Base-by-base conservation (phyloP, 2,888 invertebrate species). In the Drosophila cognata region DNA sequence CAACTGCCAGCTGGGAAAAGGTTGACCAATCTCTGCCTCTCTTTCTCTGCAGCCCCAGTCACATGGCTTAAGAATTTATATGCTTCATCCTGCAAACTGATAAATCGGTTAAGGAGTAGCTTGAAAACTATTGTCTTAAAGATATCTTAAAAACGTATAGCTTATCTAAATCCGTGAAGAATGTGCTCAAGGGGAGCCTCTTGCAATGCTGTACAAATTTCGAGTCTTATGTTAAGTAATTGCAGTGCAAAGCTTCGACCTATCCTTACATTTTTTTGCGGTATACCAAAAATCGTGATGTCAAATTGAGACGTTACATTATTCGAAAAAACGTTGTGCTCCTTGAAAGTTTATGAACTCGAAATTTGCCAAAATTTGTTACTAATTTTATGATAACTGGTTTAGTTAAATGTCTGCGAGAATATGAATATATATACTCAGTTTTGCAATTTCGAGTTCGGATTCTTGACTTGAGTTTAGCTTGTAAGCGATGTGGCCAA, bases 1-100 rank as follows among this genome's bases (percentile, higher is more conserved):
- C 72, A 79, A 76, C 64, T 61, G 59, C 52, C 65, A 61, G 60
- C 51, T 48, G 56, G 21, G 28, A 46, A 73, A 50, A 38, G 62
- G 33, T 52, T 68, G 60, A 72, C 76, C 71, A 64, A 52, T 57
- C 50, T 52, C 33, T 46, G 29, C 28, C 13, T 55, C 28, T 38
- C 55, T 28, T 5, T n/a, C 28, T 41, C 29, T 50, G 48, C 46
- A 46, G 21, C 7, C 21, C 13, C 46, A 11, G 41, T 13, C 46
- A 58, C 33, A 21, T 16, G 18, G 53, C 43, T 59, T 41, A 51
- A 38, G 51, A 18, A 57, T 48, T 48, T 48, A 46, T 57, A 8
- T 16, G 16, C 57, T 38, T 1, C 36, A 28, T 35, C 28, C 56
- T 7, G 18, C 69, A 48, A 28, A 16, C 41, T 52, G 60, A 46